Evolutionary conservation across 1,140 invertebrate species (phyloP), one percentile per base, ranked within the genome.

Genomic region (Diabrotica virgifera): DNA sequence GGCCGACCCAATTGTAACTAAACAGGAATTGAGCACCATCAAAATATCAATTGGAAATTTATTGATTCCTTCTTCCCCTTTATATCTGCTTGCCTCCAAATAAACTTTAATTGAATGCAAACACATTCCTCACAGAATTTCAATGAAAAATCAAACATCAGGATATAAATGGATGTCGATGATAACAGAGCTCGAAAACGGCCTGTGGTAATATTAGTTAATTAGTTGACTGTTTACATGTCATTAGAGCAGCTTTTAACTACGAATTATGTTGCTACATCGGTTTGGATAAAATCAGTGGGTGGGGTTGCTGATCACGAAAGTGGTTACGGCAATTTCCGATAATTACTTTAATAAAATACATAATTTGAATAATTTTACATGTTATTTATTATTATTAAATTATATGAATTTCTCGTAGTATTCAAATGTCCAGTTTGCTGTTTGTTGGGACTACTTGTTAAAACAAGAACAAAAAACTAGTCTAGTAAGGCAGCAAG

Each of bases 211-310:
- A 61, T 65, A 66, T 66, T 67, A 69, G 64, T 69, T 71, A 69
- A 69, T 68, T 68, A 65, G 68, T 64, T 64, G 58, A 61, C 62
- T 65, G 63, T 65, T 69, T 65, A 65, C 65, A 67, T 63, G 65
- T 62, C 65, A 67, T 67, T 67, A 67, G 62, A 40, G 65, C 36
- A 35, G 57, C 65, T 62, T 60, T 67, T 50, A 53, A 63, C 65
- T 51, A 63, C 65, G 52, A 67, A 59, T 67, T 67, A 67, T 67
- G 65, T 37, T 53, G 56, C 53, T 46, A 46, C n/a, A 46, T 8
- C n/a, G 40, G 40, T 46, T 46, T 8, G 8, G 40, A 8, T 46
- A 46, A 46, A 46, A 46, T 24, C 24, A 24, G 24, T 24, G 24
- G 24, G 24, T 24, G 24, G 24, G 24, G 24, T 24, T 24, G 24